A percentile compares a stretch with the other conserved stretches of the same genome.
Conservation (phyloP, 2,888 invertebrate genomes). For the Hydrotaea cyrtoneurina region DNA sequence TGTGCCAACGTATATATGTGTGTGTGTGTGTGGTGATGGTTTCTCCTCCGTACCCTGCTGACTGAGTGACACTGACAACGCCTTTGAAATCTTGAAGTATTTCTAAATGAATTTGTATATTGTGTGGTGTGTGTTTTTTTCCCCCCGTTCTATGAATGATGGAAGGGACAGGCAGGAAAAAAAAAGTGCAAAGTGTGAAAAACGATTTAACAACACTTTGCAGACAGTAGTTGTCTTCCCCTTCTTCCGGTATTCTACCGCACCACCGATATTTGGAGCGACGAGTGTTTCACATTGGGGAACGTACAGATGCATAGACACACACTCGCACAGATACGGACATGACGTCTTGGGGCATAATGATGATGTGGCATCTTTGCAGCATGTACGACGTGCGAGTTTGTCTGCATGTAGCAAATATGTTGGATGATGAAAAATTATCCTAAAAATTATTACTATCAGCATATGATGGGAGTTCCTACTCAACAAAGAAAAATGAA, state of each 20-base stretch:
- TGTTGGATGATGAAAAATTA: conserved; percentile 60
- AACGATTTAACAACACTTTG: conserved; percentile 61
- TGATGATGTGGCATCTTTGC: conserved; percentile 61
- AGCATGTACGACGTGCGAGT: conserved; percentile 32
- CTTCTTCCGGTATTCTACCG: background rate
- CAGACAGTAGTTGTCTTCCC: conserved; percentile 41
- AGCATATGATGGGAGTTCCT: conserved; percentile 1
- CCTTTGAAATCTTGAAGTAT: conserved; percentile 59
- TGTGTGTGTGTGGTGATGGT: conserved; percentile 7
- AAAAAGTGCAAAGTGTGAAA: conserved; percentile 53
- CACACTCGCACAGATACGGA: background rate
- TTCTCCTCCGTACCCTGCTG: background rate
- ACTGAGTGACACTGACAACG: conserved; percentile 62
- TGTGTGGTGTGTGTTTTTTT: conserved; percentile 6
- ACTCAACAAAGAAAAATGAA: conserved; percentile 45
- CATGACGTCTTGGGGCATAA: conserved; percentile 24
- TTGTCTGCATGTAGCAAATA: conserved; percentile 15
- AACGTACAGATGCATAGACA: too few relatives aligned
- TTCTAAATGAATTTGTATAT: conserved; percentile 39
- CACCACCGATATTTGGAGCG: background rate
- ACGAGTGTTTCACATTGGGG: background rate
- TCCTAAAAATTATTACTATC: conserved; percentile 49
- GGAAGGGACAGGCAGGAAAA: background rate
- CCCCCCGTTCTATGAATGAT: background rate
- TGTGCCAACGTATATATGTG: background rate